Evolutionary conservation across 23 tunicate species (phyloP).

Genomic region (Phallusia fumigata): DNA sequence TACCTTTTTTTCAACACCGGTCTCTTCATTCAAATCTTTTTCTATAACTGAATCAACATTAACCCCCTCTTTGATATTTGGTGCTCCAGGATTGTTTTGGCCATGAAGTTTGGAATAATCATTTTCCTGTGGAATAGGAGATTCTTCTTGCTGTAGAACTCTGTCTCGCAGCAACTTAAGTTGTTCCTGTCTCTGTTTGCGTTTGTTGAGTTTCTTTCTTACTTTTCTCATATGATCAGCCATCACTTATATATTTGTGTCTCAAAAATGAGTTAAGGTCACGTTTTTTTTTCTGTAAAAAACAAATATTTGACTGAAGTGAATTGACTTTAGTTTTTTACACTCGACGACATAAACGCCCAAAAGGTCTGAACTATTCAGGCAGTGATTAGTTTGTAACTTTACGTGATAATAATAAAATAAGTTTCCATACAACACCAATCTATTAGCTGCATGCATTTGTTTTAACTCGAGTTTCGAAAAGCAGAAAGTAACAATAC

Average conservation of each 20-base stretch:
- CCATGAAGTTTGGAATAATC: conserved; percentile 46
- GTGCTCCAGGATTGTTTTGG: conserved; percentile 9
- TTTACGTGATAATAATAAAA: too few species aligned
- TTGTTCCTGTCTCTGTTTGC: conserved; percentile 35
- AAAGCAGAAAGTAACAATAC: too few species aligned
- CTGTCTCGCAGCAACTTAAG: conserved; percentile 31
- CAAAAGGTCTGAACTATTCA: too few species aligned
- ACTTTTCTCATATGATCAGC: conserved; percentile 78
- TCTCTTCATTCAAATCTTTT: background rate
- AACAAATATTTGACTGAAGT: too few species aligned
- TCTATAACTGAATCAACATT: background rate
- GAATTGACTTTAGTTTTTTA: too few species aligned
- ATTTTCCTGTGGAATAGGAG: background rate
- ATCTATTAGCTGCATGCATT: too few species aligned
- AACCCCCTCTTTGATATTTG: background rate
- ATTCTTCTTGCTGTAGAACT: conserved; percentile 19
- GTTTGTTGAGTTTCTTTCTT: conserved; percentile 55
- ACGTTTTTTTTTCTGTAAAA: too few species aligned
- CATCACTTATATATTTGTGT: conserved; percentile 3
- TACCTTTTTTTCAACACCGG: background rate
- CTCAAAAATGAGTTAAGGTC: too few species aligned
- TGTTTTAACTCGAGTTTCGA: too few species aligned
- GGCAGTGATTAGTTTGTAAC: too few species aligned
- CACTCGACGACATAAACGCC: too few species aligned
- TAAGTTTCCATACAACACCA: too few species aligned